A percentile compares a stretch with the other conserved stretches of the same genome.
Conservation (phyloP, 2,113 vertebrate species). For the Cygnus atratus region DNA sequence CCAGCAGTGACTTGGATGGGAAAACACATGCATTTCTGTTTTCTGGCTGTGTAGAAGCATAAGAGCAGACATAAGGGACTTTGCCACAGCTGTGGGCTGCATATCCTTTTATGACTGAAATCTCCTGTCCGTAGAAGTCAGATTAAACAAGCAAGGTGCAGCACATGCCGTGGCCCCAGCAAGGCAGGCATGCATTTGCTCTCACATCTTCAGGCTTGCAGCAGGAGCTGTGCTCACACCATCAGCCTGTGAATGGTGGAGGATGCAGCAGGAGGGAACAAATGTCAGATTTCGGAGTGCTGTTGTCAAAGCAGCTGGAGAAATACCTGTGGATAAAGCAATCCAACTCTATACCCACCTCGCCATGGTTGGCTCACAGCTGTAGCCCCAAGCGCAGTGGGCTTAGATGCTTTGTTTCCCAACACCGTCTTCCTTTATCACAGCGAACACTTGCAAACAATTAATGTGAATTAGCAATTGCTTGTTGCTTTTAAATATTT, state of each 20-base stretch:
- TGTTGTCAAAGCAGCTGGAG: background rate
- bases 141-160: background rate
- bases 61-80: background rate
- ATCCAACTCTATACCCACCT: background rate
- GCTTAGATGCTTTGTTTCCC: background rate
- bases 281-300: background rate
- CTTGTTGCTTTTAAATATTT: background rate
- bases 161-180: accelerated
- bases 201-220: accelerated
- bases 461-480: constrained; percentile 14
- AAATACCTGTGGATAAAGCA: background rate
- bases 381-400: background rate
- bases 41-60: background rate
- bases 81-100: background rate
- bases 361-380: background rate
- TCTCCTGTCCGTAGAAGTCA: background rate
- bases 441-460: background rate
- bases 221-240: background rate
- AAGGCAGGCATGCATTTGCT: accelerated
- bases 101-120: background rate
- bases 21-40: background rate
- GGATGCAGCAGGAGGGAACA: accelerated
- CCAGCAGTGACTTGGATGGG: background rate
- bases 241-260: background rate
- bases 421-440: background rate